Conservation (phyloP, 1,140 invertebrate species). For the Caenorhabditis inopinata region DNA sequence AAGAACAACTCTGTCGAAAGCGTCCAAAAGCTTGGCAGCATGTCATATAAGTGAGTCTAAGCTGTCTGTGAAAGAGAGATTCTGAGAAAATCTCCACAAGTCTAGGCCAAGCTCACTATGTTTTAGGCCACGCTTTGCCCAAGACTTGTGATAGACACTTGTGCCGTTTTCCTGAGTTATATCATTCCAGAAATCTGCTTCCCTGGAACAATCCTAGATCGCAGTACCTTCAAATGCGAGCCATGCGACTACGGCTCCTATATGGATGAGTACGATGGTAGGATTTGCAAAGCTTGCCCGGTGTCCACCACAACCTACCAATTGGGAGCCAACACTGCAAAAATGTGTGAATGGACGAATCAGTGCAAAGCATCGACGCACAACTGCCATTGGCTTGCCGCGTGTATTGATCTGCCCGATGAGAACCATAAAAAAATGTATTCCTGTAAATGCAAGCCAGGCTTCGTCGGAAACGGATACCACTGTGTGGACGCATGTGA, state of each 20-base stretch:
- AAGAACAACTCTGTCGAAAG: slow-evolving; percentile 26
- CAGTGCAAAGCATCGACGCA: slow-evolving; percentile 47
- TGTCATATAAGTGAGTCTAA: slow-evolving; percentile 35
- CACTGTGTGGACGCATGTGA: slow-evolving; percentile 57
- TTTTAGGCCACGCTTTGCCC: no score
- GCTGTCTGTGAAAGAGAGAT: no score
- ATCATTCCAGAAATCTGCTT: slow-evolving; percentile 23
- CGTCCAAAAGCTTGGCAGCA: background rate
- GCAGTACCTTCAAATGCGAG: slow-evolving; percentile 21
- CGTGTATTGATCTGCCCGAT: slow-evolving; percentile 81
- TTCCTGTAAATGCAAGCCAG: slow-evolving; percentile 86
- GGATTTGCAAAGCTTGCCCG: slow-evolving; percentile 36
- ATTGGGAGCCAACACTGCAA: slow-evolving; percentile 69
- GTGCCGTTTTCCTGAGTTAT: no score
- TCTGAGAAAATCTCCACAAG: no score
- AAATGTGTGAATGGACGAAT: slow-evolving; percentile 48
- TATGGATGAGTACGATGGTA: slow-evolving; percentile 37
- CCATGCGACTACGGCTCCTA: slow-evolving; percentile 33
- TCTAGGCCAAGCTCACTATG: no score
- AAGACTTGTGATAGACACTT: no score
- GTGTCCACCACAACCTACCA: slow-evolving; percentile 34
- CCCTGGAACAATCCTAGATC: slow-evolving; percentile 20
- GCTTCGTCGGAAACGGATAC: slow-evolving; percentile 76
- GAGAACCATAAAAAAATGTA: slow-evolving; percentile 72
- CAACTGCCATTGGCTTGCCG: slow-evolving; percentile 71